A percentile compares a stretch with the other conserved stretches of the same genome.
These are phyloP conservation scores for Drosophila kohkoa DNA, from an alignment of 1,140 invertebrate species.

Conservation along the genomic window DNA sequence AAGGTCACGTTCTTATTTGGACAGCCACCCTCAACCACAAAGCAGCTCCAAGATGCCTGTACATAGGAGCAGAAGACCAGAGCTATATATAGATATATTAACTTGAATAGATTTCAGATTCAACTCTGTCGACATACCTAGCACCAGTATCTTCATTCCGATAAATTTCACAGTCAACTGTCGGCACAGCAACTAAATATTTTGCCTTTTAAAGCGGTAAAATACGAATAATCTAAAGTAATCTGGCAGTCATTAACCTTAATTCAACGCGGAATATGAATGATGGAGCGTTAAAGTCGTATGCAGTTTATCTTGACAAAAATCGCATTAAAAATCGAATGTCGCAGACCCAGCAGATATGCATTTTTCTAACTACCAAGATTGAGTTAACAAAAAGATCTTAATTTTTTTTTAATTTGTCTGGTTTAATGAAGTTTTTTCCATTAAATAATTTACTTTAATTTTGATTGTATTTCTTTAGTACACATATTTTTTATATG, in stretches of 20 bases:
- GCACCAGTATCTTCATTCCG: not conserved
- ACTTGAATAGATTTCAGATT: not conserved
- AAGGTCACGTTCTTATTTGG: conserved; percentile 87
- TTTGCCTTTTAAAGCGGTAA: conserved; percentile 4
- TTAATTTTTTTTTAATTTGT: too few species aligned
- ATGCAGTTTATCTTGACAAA: not conserved
- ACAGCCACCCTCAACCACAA: conserved; percentile 79
- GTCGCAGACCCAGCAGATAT: too few species aligned
- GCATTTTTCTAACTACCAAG: too few species aligned
- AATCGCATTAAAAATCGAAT: not conserved
- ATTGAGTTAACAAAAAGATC: too few species aligned
- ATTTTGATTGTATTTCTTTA: too few species aligned
- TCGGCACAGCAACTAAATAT: not conserved
- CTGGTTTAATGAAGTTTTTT: too few species aligned
- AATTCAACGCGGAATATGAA: not conserved
- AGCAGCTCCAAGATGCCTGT: conserved; percentile 24
- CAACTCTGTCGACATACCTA: not conserved
- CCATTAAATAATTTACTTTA: too few species aligned
- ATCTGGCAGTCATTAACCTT: not conserved
- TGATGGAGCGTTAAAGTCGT: not conserved
- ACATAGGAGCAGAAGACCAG: conserved; percentile 14
- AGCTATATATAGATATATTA: conserved; percentile 15
- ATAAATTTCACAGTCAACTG: not conserved
- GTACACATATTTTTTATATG: too few species aligned
- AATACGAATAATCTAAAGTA: not conserved